Evolutionary conservation across 23 tunicate species (phyloP).

Genomic region (Botrylloides violaceus): DNA sequence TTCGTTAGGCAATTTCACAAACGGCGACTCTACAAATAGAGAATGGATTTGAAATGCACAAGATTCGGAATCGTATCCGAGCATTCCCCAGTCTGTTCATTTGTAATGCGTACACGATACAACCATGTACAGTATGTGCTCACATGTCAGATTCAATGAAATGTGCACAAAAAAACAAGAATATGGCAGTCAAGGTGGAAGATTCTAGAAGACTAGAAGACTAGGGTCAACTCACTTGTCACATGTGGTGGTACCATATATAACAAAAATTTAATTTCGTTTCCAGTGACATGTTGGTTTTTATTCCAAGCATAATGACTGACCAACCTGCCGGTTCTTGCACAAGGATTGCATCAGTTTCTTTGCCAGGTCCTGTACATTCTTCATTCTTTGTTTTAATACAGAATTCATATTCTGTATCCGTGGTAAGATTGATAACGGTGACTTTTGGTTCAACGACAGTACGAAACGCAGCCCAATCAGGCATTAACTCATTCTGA

Average conservation of each 20-base stretch:
- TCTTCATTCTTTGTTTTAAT: conserved; percentile 38
- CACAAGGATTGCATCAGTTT: conserved; percentile 23
- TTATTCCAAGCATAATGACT: background rate
- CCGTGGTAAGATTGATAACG: conserved; percentile 11
- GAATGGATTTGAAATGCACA: background rate
- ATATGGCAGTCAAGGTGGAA: background rate
- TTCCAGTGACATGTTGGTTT: background rate
- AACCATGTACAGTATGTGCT: too few relatives aligned
- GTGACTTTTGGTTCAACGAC: conserved; percentile 30
- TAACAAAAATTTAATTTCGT: too few relatives aligned
- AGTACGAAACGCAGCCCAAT: conserved; percentile 55
- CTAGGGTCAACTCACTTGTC: too few relatives aligned
- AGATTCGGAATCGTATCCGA: background rate
- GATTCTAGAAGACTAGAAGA: too few relatives aligned
- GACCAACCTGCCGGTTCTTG: conserved; percentile 18
- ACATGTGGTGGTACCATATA: too few relatives aligned
- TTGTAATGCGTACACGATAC: too few relatives aligned
- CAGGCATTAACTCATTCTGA: conserved; percentile 53
- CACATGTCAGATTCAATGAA: too few relatives aligned
- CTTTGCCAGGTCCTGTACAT: conserved; percentile 19
- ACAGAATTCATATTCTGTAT: conserved; percentile 24
- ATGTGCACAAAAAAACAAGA: background rate
- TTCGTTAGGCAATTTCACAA: conserved; percentile 24
- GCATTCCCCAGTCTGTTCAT: too few relatives aligned
- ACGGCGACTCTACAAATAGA: conserved; percentile 2